Evolutionary conservation across 2,888 invertebrate genomes (phyloP), one percentile per base, ranked within the genome.

Genomic region (Latheticus oryzae): DNA sequence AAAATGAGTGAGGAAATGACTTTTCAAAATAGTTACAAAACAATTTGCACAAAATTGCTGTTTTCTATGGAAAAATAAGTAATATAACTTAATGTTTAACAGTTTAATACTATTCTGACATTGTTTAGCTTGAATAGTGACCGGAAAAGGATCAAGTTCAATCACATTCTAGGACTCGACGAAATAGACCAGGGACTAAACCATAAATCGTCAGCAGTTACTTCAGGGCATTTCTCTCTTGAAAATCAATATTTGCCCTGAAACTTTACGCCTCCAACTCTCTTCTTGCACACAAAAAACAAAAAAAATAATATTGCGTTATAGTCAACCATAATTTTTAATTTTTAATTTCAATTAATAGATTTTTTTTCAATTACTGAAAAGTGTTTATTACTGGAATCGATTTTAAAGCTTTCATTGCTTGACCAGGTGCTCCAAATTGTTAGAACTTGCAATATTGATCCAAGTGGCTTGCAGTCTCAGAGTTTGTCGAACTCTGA

Each of bases 401-500:
- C 16, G 21, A 2, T 23, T 13, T 47, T 33, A 17, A n/a, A 28
- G 16, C 9, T 40, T 40, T 32, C 2, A 12, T 7, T 26, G 1
- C 19, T n/a, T 1, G 11, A 9, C 24, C 26, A 23, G 26, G 24
- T 23, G 40, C 4, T 32, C 2, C 12, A 32, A 35, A 17, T 19
- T 32, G n/a, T 21, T 21, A 15, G 38, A 11, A 37, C 24, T 23
- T 35, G 9, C 11, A 8, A 2, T 50, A 56, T 48, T 23, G 50
- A 42, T 40, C 33, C 28, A 5, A 37, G 35, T 21, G 4, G 28
- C 17, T 38, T n/a, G 53, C 37, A 54, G 47, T 12, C 8, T 15
- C 2, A 5, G 3, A n/a, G 48, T 38, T 48, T 50, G 13, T 50
- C 50, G 48, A 56, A 56, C 55, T 15, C n/a, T 40, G 48, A 48